phyloP scores from a whole-genome alignment of 37 sponge, comb jelly and placozoan species.

The Ephydatia muelleri region DNA sequence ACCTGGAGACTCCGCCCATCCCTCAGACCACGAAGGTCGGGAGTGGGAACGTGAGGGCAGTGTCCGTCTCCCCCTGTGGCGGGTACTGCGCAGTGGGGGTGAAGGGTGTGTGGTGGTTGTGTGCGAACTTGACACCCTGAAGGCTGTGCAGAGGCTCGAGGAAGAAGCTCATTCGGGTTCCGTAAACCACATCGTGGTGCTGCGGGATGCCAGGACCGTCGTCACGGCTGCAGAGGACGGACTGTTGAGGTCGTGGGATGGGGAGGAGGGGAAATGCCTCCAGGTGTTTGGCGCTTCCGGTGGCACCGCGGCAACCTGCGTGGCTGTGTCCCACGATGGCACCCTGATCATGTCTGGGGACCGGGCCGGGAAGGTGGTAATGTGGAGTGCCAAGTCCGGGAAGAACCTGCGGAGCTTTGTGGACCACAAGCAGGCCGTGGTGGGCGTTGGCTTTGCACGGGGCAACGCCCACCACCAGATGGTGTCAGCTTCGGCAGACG shows the following conservation, averaged over 20 bases:
- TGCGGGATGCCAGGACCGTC: constrained; percentile 24
- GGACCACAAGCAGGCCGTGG: constrained; percentile 42
- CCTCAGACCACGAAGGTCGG: constrained; percentile 14
- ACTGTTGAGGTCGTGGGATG: constrained; percentile 38
- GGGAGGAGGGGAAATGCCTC: constrained; percentile 19
- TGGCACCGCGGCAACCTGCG: constrained; percentile 20
- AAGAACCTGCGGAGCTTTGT: constrained; percentile 45
- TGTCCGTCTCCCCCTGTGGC: constrained; percentile 49
- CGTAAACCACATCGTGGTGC: constrained; percentile 16
- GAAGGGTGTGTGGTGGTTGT: constrained; percentile 15
- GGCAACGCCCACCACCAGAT: constrained; percentile 14
- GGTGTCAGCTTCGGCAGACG: constrained; percentile 39
- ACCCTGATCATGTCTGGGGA: constrained; percentile 52
- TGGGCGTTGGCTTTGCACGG: constrained; percentile 40
- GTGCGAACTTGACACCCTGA: constrained; percentile 13
- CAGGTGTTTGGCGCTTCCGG: constrained; percentile 10
- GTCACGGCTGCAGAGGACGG: constrained; percentile 30
- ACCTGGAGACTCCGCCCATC: constrained; percentile 37
- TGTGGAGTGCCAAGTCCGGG: constrained; percentile 60
- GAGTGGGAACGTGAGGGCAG: constrained; percentile 2
- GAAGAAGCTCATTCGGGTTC: not conserved
- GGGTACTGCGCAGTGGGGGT: constrained; percentile 28
- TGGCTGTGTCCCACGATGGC: constrained; percentile 46
- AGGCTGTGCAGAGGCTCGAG: constrained; percentile 15
- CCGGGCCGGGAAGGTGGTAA: constrained; percentile 29